Percentiles rank a stretch among this genome's conserved stretches.
These are phyloP conservation scores for Ophthalmolycus amberensis DNA, from an alignment of 2,113 vertebrate species.

Conservation along the genomic window DNA sequence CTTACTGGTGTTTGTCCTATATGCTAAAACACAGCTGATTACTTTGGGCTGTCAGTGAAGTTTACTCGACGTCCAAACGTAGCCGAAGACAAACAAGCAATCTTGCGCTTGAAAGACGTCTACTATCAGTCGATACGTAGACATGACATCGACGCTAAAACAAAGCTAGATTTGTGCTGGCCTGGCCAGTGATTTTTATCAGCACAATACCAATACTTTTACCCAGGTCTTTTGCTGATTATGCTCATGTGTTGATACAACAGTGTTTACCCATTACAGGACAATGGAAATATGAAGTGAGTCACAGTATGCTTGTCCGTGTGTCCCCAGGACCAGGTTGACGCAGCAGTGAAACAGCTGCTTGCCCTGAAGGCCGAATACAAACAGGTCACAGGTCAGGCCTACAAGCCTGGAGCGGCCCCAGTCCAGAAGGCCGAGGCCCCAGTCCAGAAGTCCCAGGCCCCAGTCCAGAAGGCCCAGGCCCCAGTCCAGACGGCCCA, in stretches of 20 bases:
- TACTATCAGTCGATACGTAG: background rate
- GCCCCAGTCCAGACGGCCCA: conserved; percentile 29
- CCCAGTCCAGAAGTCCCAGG: conserved; percentile 18
- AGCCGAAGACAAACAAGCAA: background rate
- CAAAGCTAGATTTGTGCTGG: too few species aligned
- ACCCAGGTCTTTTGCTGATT: background rate
- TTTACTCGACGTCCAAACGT: background rate
- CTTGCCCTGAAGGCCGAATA: conserved; percentile 91
- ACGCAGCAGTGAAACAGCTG: conserved; percentile 90
- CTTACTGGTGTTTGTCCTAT: background rate
- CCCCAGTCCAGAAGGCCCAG: conserved; percentile 38
- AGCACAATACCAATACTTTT: background rate
- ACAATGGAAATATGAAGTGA: background rate
- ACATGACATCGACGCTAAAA: background rate
- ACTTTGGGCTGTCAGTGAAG: background rate
- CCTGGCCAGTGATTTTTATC: background rate
- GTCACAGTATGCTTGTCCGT: background rate
- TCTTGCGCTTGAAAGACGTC: background rate
- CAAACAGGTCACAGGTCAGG: conserved; percentile 90
- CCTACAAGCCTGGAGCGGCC: conserved; percentile 88
- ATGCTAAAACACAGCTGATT: background rate
- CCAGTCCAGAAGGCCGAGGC: conserved; percentile 39
- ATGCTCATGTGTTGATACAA: background rate
- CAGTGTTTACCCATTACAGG: background rate
- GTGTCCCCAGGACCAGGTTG: conserved; percentile 88